A percentile compares a stretch with the other conserved stretches of the same genome.
phyloP scores from a whole-genome alignment of 1,140 invertebrate genomes.

The Pomacea maculata region DNA sequence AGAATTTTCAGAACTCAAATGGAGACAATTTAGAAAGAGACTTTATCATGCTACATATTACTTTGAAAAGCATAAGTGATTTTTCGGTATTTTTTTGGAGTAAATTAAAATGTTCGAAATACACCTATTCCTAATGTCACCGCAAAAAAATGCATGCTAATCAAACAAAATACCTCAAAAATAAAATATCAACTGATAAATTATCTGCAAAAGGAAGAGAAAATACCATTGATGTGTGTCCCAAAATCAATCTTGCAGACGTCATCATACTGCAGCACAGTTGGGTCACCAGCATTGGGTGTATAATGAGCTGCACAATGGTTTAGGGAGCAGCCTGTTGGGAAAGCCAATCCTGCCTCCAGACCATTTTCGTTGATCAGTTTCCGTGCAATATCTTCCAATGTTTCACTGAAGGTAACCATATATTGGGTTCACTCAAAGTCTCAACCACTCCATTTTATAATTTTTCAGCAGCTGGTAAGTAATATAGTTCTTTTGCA shows the following conservation, averaged over 20 bases:
- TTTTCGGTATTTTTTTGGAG: not conserved
- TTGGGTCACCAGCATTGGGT: conserved; percentile 96
- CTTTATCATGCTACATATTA: too few species aligned
- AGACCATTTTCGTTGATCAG: conserved; percentile 95
- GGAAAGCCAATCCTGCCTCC: conserved; percentile 96
- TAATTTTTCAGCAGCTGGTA: not conserved
- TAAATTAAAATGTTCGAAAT: not conserved
- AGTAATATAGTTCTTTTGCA: not conserved
- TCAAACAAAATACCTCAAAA: not conserved
- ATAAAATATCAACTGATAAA: not conserved
- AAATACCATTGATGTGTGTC: conserved; percentile 92
- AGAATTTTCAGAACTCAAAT: too few species aligned
- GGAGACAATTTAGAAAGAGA: too few species aligned
- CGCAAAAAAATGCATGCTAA: not conserved
- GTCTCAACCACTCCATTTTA: not conserved
- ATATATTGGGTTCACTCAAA: conserved; percentile 8
- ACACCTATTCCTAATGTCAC: too few species aligned
- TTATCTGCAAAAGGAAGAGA: not conserved
- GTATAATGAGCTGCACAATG: conserved; percentile 99
- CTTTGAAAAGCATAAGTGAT: too few species aligned
- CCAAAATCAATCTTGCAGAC: conserved; percentile 99
- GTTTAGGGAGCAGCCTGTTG: conserved; percentile 98
- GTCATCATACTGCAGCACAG: conserved; percentile 94
- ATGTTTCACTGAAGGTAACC: conserved; percentile 76
- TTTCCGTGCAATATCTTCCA: conserved; percentile 90